Base-by-base conservation (phyloP, 2,797 vertebrate genomes). In the Cottoperca gobio region DNA sequence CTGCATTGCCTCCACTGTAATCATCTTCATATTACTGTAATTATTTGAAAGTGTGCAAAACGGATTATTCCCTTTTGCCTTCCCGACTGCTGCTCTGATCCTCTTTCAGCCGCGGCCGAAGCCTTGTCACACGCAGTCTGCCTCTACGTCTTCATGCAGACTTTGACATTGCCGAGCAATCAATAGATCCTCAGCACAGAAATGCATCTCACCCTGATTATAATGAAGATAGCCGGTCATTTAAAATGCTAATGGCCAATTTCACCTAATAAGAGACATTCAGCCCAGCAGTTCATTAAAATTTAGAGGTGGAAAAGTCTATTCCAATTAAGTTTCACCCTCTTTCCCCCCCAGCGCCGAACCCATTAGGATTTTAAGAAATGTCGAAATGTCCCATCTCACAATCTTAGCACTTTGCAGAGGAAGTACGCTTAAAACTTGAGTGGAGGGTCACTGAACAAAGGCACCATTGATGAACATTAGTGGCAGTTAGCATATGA, bases 1-100 rank as follows among this genome's bases (percentile, higher is more conserved):
- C 88, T 77, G 79, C 73, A 78, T 81, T 82, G 85, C 85, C 88
- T 90, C 87, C 60, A 76, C 86, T 87, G 87, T 91, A 93, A 94
- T 95, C 93, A 94, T 94, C 88, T 93, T 92, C 80, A 86, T 92
- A 92, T 94, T 91, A 93, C 89, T 91, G 90, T 93, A 93, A 94
- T 95, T 94, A 94, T 94, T 95, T 92, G 70, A 90, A 94, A 92
- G 86, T 90, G 85, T 89, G 87, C 79, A 90, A 93, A 94, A 89
- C n/a, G 33, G 86, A 94, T 95, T 91, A 92, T 86, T 92, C 79
- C 77, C 70, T 40, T 57, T 82, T 62, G 82, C 83, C 59, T 45
- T n/a, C n/a, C 50, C 33, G 58, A 81, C 83, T 67, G 69, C 57
- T 63, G 55, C 35, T 11, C 65, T 40, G 78, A 89, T 88, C 76